These are phyloP conservation scores for Zaprionus bogoriensis DNA, from an alignment of 2,888 invertebrate species.

Conservation along the genomic window DNA sequence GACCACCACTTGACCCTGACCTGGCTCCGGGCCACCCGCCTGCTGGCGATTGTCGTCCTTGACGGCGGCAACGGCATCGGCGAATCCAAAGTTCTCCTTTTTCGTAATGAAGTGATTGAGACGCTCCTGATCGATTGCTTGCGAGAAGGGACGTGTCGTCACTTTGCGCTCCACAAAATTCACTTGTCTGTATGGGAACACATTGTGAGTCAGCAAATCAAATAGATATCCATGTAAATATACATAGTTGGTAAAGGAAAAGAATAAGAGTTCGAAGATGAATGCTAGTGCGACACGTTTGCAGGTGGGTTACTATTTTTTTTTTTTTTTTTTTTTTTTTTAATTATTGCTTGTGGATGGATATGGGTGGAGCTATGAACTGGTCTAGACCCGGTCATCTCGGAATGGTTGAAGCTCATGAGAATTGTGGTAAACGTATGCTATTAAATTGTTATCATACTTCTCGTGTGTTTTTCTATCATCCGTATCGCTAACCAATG, in stretches of 20 bases:
- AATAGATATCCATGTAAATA: constrained; percentile 7
- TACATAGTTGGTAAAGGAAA: constrained; percentile 5
- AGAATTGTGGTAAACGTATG: constrained; percentile 30
- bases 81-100: constrained; percentile 86
- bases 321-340: constrained; percentile 4
- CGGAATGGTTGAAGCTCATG: constrained; percentile 52
- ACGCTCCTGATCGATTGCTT: constrained; percentile 81
- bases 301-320: constrained; percentile 29
- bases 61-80: constrained; percentile 73
- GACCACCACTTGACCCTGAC: constrained; percentile 50
- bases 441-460: constrained; percentile 72
- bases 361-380: constrained; percentile 38
- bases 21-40: constrained; percentile 28
- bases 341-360: constrained; percentile 33
- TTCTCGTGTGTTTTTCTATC: constrained; percentile 83
- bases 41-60: constrained; percentile 77
- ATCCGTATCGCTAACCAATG: constrained; percentile 88
- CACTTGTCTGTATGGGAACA: constrained; percentile 74
- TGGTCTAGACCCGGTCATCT: constrained; percentile 24
- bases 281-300: constrained; percentile 44
- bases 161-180: constrained; percentile 79
- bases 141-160: constrained; percentile 80
- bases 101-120: constrained; percentile 84
- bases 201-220: constrained; percentile 17
- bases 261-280: constrained; percentile 18